A percentile compares a stretch with the other conserved stretches of the same genome.
These are phyloP conservation scores for Sylvilagus bachmani DNA, from an alignment of 2,113 vertebrate genomes.

Conservation along the genomic window DNA sequence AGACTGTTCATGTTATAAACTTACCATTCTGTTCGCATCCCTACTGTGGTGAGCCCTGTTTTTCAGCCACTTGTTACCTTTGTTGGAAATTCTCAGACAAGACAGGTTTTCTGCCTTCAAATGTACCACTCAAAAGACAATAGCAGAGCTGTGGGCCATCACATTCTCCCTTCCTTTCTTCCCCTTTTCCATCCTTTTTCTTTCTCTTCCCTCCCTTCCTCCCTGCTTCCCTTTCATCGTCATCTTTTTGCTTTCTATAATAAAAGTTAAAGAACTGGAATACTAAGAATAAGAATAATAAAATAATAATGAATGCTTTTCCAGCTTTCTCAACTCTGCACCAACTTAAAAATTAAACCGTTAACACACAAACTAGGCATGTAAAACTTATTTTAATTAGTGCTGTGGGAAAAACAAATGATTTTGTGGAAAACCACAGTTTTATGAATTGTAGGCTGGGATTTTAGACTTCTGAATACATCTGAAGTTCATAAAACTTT, in stretches of 20 bases:
- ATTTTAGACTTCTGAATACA: neutral
- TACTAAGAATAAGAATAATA: neutral
- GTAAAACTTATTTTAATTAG: neutral
- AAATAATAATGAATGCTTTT: neutral
- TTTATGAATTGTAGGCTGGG: neutral
- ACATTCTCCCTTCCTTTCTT: neutral
- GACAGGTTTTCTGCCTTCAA: neutral
- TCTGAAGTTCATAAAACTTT: neutral
- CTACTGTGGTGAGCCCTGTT: neutral
- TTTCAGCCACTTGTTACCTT: neutral
- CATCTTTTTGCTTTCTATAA: neutral
- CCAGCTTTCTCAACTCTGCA: neutral
- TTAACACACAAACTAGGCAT: neutral
- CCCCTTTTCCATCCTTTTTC: neutral
- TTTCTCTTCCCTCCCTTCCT: neutral
- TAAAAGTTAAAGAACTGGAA: neutral
- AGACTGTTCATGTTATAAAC: neutral
- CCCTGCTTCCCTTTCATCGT: neutral
- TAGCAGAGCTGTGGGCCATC: neutral
- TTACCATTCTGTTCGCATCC: neutral
- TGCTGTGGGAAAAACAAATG: neutral
- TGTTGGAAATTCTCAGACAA: neutral
- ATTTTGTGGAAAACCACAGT: neutral
- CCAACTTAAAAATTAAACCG: neutral
- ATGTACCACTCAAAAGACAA: neutral